These are phyloP conservation scores for Busseola fusca DNA, from an alignment of 2,888 invertebrate species.

Conservation along the genomic window DNA sequence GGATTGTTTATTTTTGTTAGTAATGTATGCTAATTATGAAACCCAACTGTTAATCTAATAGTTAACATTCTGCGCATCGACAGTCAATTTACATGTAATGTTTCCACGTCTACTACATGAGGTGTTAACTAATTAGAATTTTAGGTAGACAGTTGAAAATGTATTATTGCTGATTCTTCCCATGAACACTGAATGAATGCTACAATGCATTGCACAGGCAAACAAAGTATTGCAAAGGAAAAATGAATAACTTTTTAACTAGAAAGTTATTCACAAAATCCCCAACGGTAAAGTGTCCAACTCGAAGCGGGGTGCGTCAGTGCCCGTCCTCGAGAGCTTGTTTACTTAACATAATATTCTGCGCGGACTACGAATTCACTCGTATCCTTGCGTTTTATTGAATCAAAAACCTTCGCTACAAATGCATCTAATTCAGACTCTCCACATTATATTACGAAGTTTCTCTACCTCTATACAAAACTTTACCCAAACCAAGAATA, in stretches of 20 bases:
- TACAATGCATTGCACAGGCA: not conserved
- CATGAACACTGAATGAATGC: not conserved
- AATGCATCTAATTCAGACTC: conserved; percentile 66
- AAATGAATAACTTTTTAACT: not conserved
- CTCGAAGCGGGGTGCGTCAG: conserved; percentile 47
- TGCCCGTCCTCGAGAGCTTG: conserved; percentile 68
- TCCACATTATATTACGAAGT: conserved; percentile 49
- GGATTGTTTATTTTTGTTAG: not conserved
- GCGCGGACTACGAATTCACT: conserved; percentile 69
- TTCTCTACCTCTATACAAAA: conserved; percentile 47
- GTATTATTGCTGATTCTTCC: not conserved
- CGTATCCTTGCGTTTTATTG: conserved; percentile 73
- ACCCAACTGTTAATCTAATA: conserved; percentile 35
- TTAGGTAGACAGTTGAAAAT: not conserved
- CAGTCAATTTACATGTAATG: conserved; percentile 44
- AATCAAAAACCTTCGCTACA: conserved; percentile 73
- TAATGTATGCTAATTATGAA: conserved; percentile 33
- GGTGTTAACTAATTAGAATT: conserved; percentile 30
- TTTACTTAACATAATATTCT: conserved; percentile 79
- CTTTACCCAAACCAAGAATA: conserved; percentile 66
- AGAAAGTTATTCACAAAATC: conserved; percentile 12
- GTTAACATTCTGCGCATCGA: conserved; percentile 43
- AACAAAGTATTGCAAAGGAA: not conserved
- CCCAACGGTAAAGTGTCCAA: conserved; percentile 45
- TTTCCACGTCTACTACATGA: conserved; percentile 31